A percentile compares a stretch with the other conserved stretches of the same genome.
phyloP scores from a whole-genome alignment of 2,888 invertebrate species.

The Trissoscelio sp. region DNA sequence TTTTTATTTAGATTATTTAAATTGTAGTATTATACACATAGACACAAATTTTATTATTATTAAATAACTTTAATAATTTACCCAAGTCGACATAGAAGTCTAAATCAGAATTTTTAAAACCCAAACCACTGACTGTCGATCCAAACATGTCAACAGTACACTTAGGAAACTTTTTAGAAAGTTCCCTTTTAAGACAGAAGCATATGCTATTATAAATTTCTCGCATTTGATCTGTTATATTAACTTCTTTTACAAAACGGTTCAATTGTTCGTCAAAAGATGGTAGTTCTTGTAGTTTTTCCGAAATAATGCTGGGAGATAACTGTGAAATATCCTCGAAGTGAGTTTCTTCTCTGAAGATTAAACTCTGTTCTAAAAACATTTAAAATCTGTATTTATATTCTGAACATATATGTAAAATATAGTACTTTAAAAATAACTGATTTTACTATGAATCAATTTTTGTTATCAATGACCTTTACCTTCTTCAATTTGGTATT shows the following conservation, averaged over 20 bases:
- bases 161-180: constrained; percentile 74
- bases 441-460: too few species aligned
- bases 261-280: constrained; percentile 76
- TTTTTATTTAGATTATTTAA: neutral
- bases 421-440: too few species aligned
- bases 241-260: constrained; percentile 73
- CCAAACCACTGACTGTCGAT: constrained; percentile 89
- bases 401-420: too few species aligned
- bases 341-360: too few species aligned
- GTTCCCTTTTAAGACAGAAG: constrained; percentile 71
- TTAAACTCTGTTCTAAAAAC: too few species aligned
- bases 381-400: too few species aligned
- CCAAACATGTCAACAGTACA: constrained; percentile 87
- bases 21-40: too few species aligned
- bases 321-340: too few species aligned
- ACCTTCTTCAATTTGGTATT: too few species aligned
- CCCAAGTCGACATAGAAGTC: constrained; percentile 87
- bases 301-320: constrained; percentile 73
- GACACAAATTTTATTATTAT: too few species aligned
- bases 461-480: too few species aligned
- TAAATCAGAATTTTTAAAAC: constrained; percentile 89
- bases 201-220: constrained; percentile 74
- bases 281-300: constrained; percentile 69
- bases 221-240: constrained; percentile 71
- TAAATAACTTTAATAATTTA: too few species aligned